A percentile compares a stretch with the other conserved stretches of the same genome.
Evolutionary conservation across 2,113 vertebrate species (phyloP).

Genomic region (Thunnus maccoyii): DNA sequence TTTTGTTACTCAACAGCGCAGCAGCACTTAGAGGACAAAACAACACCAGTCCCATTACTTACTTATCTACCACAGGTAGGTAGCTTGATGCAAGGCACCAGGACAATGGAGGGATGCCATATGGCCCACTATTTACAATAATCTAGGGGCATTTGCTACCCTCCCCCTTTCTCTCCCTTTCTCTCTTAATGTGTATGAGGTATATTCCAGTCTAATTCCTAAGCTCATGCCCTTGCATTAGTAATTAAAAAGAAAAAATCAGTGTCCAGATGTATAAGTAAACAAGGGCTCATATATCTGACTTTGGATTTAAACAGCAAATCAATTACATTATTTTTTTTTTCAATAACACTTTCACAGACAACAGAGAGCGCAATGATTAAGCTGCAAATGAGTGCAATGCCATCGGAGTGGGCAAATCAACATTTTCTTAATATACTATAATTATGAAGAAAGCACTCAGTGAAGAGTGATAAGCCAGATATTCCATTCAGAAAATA

Average conservation of each 20-base stretch:
- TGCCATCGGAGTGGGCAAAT: slow-evolving; percentile 45
- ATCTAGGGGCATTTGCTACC: slow-evolving; percentile 79
- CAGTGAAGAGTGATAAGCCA: slow-evolving; percentile 71
- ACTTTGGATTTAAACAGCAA: slow-evolving; percentile 83
- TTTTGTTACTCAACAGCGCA: slow-evolving; percentile 73
- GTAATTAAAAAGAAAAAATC: slow-evolving; percentile 87
- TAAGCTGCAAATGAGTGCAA: slow-evolving; percentile 67
- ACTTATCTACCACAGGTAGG: slow-evolving; percentile 78
- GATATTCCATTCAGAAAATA: slow-evolving; percentile 75
- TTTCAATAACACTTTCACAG: slow-evolving; percentile 75
- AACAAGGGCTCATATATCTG: slow-evolving; percentile 75
- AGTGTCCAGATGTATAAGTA: slow-evolving; percentile 82
- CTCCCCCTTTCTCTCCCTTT: slow-evolving; percentile 67
- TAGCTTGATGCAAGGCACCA: slow-evolving; percentile 70
- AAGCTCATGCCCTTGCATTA: slow-evolving; percentile 84
- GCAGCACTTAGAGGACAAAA: slow-evolving; percentile 83
- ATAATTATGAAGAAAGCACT: slow-evolving; percentile 82
- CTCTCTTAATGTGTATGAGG: slow-evolving; percentile 81
- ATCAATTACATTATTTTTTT: slow-evolving; percentile 84
- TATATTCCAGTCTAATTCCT: slow-evolving; percentile 84
- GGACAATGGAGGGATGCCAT: slow-evolving; percentile 82
- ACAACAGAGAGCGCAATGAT: slow-evolving; percentile 62
- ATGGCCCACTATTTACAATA: slow-evolving; percentile 84
- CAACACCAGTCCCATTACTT: slow-evolving; percentile 73
- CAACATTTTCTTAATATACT: slow-evolving; percentile 76